A percentile compares a stretch with the other conserved stretches of the same genome.
Evolutionary conservation across 2,797 vertebrate species (phyloP).

Genomic region (Lepidocolaptes lacrymiger): DNA sequence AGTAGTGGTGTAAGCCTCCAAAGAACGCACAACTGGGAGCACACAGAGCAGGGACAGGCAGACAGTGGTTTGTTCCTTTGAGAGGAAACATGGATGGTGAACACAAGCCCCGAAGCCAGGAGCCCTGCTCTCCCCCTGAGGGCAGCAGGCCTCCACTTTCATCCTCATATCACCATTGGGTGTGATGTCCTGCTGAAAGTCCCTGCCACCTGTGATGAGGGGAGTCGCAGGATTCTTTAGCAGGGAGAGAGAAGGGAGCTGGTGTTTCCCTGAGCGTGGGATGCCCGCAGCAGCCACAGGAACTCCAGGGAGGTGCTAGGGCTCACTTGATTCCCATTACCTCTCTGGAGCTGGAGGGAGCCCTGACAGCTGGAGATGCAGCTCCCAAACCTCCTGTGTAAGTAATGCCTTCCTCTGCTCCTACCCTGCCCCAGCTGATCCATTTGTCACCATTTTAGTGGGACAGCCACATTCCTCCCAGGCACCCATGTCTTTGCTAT

Average conservation of each 20-base stretch:
- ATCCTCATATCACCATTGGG: accelerated
- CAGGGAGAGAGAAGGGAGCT: background rate
- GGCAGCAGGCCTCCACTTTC: background rate
- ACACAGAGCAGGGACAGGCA: background rate
- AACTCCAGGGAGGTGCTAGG: background rate
- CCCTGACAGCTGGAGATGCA: background rate
- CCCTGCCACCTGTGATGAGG: background rate
- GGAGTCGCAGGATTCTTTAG: background rate
- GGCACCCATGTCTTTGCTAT: accelerated
- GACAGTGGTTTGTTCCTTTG: background rate
- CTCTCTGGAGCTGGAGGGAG: background rate
- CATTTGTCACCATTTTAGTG: accelerated
- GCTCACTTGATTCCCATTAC: background rate
- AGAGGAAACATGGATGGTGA: background rate
- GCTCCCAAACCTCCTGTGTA: background rate
- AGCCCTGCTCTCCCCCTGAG: accelerated
- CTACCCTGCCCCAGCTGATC: background rate
- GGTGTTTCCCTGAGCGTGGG: accelerated
- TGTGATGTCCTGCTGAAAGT: background rate
- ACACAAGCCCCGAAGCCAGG: background rate
- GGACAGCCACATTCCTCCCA: background rate
- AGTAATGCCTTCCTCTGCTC: background rate
- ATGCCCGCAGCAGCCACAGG: background rate
- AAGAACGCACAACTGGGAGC: background rate
- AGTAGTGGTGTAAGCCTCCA: background rate